Base-by-base conservation (phyloP, 2,113 vertebrate genomes). In the Edolisoma coerulescens region DNA sequence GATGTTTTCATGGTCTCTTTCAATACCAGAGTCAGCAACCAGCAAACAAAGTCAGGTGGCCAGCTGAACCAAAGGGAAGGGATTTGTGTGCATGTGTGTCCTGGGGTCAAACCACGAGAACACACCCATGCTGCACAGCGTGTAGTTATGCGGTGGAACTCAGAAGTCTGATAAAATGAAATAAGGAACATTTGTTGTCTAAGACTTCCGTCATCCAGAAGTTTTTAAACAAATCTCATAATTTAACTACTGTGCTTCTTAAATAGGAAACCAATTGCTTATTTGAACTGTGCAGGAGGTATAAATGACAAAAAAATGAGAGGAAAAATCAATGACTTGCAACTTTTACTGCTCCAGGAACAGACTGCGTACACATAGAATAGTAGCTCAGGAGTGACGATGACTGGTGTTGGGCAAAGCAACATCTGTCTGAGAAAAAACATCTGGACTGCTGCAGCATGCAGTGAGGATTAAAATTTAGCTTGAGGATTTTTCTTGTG, bases 371-470 rank as follows among this genome's bases (percentile, higher is more conserved):
- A 86, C 83, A 86, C 63, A 91, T 68, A 81, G 47, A 94, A 84
- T 27, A 92, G 85, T 71, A 93, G 85, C 90, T 93, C 83, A 94
- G 83, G 76, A 96, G 32, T 17, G 15, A 67, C 0, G 4, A 88
- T 90, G 93, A 56, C 76, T 95, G 76, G n/a, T 75, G 54, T 33
- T 78, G 88, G 69, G 79, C 49, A 94, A 86, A 84, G 79, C 32
- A 94, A 92, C 90, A 96, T 90, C 88, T 93, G 93, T 63, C 68
- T 71, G 82, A 93, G 76, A 56, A 63, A 68, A 92, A 95, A 92
- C 96, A 97, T 90, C 95, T 97, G 96, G 88, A 74, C 83, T 42
- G 53, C 41, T 19, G 7, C 69, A 78, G 56, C 37, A 39, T 81
- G 78, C 79, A 78, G 28, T 17, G 28, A 76, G n/a, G 65, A 95